These are phyloP conservation scores for Lamellibrachia satsuma DNA, from an alignment of 2,888 invertebrate genomes.

Conservation along the genomic window DNA sequence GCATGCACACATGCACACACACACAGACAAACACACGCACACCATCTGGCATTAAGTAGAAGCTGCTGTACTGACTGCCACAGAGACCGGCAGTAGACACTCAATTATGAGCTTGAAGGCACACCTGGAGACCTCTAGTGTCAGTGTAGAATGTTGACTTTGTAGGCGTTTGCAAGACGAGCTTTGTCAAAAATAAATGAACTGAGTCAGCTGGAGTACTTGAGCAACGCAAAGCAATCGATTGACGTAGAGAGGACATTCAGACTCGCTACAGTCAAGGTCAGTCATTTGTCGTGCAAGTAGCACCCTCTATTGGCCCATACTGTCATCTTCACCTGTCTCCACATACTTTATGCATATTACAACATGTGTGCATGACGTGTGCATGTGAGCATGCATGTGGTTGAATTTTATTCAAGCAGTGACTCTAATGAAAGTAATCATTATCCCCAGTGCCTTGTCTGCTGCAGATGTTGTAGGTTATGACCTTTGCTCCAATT, in stretches of 20 bases:
- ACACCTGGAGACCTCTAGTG: background rate
- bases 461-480: no score
- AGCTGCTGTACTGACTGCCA: background rate
- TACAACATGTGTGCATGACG: background rate
- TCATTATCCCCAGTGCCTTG: no score
- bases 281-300: slow-evolving; percentile 32
- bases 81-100: background rate
- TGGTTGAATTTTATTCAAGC: background rate
- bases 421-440: no score
- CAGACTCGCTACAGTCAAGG: slow-evolving; percentile 64
- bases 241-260: slow-evolving; percentile 53
- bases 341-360: background rate
- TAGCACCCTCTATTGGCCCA: no score
- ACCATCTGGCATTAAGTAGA: background rate
- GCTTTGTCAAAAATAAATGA: slow-evolving; percentile 63
- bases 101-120: background rate
- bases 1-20: no score
- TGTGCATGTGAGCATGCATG: background rate
- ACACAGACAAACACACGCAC: background rate
- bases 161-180: slow-evolving; percentile 62
- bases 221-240: slow-evolving; percentile 53
- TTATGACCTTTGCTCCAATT: no score
- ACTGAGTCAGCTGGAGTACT: slow-evolving; percentile 59
- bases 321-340: no score
- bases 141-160: background rate